Conservation (phyloP, 2,888 invertebrate species). For the Mongoloraphidia duomilia region DNA sequence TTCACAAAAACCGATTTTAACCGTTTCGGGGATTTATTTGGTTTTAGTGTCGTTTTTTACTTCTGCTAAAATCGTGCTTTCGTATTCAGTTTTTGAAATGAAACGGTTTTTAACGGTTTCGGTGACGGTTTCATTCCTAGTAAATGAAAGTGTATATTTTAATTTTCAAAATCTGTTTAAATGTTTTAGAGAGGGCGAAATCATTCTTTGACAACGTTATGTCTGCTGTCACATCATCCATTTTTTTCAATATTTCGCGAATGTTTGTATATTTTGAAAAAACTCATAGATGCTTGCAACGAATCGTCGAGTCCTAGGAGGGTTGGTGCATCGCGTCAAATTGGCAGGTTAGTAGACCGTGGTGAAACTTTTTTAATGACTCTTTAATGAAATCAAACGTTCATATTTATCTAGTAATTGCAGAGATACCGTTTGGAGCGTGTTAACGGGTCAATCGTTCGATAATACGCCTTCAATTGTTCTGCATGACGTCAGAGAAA, state of each 20-base stretch:
- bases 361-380: slow-evolving; percentile 1
- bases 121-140: neutral
- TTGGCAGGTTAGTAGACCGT: slow-evolving; percentile 47
- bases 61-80: too few species aligned
- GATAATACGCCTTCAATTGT: slow-evolving; percentile 77
- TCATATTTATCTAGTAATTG: slow-evolving; percentile 10
- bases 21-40: too few species aligned
- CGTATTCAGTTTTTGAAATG: neutral
- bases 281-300: slow-evolving; percentile 94
- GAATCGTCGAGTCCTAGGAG: slow-evolving; percentile 80
- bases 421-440: slow-evolving; percentile 95
- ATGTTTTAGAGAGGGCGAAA: slow-evolving; percentile 61
- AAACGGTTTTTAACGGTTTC: too few species aligned
- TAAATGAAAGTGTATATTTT: slow-evolving; percentile 1
- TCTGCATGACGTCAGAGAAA: slow-evolving; percentile 90
- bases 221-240: slow-evolving; percentile 96
- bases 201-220: slow-evolving; percentile 91
- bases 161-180: slow-evolving; percentile 1
- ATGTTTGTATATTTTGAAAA: slow-evolving; percentile 89
- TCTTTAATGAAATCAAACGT: neutral
- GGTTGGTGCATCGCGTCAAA: slow-evolving; percentile 77
- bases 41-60: too few species aligned
- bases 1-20: too few species aligned
- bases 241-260: slow-evolving; percentile 98
- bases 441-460: slow-evolving; percentile 69